A percentile compares a stretch with the other conserved stretches of the same genome.
Evolutionary conservation across 1,140 invertebrate species (phyloP).

Genomic region (Aradophagus sp.): DNA sequence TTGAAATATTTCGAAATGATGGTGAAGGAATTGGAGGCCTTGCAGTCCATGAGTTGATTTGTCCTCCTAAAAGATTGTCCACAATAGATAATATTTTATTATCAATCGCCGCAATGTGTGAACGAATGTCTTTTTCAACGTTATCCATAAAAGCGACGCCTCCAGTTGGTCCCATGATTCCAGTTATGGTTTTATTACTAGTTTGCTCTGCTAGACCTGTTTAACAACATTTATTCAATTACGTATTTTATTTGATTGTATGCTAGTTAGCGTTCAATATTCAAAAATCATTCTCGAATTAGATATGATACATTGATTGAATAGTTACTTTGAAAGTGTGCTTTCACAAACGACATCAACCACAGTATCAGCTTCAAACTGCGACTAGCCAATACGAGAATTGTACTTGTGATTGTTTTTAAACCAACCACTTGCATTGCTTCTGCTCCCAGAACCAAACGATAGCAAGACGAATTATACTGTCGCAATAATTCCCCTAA

Average conservation of each 20-base stretch:
- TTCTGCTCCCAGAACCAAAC: conserved; percentile 95
- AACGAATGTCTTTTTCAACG: conserved; percentile 86
- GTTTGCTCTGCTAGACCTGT: conserved; percentile 66
- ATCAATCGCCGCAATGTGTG: conserved; percentile 94
- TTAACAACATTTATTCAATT: no score
- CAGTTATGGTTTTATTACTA: conserved; percentile 61
- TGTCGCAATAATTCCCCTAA: conserved; percentile 90
- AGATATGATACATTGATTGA: no score
- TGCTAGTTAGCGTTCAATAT: no score
- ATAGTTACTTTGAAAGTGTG: conserved; percentile 77
- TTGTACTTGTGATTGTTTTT: conserved; percentile 97
- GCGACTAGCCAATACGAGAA: conserved; percentile 92
- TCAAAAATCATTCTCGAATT: no score
- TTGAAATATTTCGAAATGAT: conserved; percentile 92
- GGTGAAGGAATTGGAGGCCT: conserved; percentile 95
- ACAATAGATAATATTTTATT: conserved; percentile 93
- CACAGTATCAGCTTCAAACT: conserved; percentile 88
- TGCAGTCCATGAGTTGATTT: conserved; percentile 91
- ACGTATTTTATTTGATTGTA: no score
- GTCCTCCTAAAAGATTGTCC: conserved; percentile 84
- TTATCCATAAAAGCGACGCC: conserved; percentile 77
- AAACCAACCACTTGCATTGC: conserved; percentile 95
- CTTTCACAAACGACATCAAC: conserved; percentile 82
- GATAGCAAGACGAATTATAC: conserved; percentile 95
- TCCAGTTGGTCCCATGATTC: conserved; percentile 63